Evolutionary conservation across 1,140 invertebrate genomes (phyloP).

Genomic region (Aphis craccivora): DNA sequence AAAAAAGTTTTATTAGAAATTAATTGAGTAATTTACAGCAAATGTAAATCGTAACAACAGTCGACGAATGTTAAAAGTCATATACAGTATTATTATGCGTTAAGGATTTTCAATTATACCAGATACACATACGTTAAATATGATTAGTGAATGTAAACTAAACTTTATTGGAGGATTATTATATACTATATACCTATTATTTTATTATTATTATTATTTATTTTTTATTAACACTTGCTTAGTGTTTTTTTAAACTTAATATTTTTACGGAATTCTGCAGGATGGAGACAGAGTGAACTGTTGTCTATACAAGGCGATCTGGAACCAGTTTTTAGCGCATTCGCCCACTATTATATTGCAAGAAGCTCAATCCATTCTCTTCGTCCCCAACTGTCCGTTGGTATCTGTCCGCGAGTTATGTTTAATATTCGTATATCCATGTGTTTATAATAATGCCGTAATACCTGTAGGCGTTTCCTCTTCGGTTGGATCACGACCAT

Average conservation of each 20-base stretch:
- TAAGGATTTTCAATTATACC: background rate
- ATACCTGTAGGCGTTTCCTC: slow-evolving; percentile 42
- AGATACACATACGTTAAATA: background rate
- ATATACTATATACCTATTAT: background rate
- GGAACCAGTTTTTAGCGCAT: slow-evolving; percentile 54
- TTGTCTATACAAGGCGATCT: slow-evolving; percentile 53
- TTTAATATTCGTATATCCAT: slow-evolving; percentile 23
- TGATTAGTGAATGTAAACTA: background rate
- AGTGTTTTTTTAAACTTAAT: background rate
- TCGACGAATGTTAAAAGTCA: background rate
- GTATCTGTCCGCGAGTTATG: slow-evolving; percentile 29
- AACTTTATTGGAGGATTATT: background rate
- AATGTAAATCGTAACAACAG: no score
- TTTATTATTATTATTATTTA: background rate
- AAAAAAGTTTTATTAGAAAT: background rate
- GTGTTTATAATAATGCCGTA: slow-evolving; percentile 45
- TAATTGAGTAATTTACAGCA: no score
- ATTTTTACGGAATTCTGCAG: background rate
- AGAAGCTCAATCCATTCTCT: slow-evolving; percentile 55
- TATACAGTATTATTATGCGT: background rate
- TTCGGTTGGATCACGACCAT: slow-evolving; percentile 30
- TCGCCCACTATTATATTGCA: slow-evolving; percentile 53
- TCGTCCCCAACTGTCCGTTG: slow-evolving; percentile 21
- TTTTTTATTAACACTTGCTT: background rate
- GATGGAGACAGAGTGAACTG: slow-evolving; percentile 23